phyloP scores from a whole-genome alignment of 2,797 vertebrate genomes.

The Peromyscus nudipes region DNA sequence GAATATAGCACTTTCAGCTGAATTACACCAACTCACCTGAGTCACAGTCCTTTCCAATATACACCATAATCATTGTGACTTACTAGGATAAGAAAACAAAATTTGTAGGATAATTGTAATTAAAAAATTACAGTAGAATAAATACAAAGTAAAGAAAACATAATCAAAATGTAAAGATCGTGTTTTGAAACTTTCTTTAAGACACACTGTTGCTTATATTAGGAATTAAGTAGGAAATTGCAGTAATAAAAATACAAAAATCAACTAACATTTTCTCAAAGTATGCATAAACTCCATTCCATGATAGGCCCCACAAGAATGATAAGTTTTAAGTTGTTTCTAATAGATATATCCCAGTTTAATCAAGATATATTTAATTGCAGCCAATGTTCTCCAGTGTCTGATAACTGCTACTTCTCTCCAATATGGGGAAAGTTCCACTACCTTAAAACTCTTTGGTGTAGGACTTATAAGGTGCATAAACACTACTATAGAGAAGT shows the following conservation, averaged over 20 bases:
- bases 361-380: conserved; percentile 15
- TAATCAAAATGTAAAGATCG: conserved; percentile 32
- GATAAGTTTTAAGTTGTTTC: conserved; percentile 28
- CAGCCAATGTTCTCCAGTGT: neutral
- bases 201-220: conserved; percentile 9
- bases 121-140: conserved; percentile 44
- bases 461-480: neutral
- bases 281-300: neutral
- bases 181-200: neutral
- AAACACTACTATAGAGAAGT: neutral
- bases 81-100: conserved; percentile 31
- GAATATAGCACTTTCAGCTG: neutral
- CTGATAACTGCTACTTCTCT: neutral
- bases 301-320: conserved; percentile 52
- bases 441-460: neutral
- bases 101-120: conserved; percentile 2
- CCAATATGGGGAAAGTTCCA: neutral
- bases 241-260: conserved; percentile 63
- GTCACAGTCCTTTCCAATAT: neutral
- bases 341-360: neutral
- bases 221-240: conserved; percentile 59
- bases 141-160: conserved; percentile 38
- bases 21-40: conserved; percentile 15
- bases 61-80: neutral
- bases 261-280: conserved; percentile 61